A percentile compares a stretch with the other conserved stretches of the same genome.
phyloP scores from a whole-genome alignment of 2,113 vertebrate genomes.

The Nibea coibor region DNA sequence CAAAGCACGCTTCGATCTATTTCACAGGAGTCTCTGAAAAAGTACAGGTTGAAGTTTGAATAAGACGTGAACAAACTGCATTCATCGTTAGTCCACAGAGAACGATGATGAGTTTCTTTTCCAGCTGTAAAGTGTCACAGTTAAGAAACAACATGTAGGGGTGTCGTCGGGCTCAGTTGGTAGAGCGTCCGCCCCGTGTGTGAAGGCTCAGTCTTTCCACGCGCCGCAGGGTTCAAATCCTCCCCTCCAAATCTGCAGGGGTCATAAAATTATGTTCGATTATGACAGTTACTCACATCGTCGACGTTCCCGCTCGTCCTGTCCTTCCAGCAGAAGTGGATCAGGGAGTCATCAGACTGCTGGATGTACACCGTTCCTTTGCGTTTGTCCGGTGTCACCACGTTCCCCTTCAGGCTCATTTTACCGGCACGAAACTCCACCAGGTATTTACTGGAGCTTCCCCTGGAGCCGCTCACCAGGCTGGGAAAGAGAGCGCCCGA shows the following conservation, averaged over 20 bases:
- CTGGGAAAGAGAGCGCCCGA: constrained; percentile 96
- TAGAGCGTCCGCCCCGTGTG: too few species aligned
- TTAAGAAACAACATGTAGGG: too few species aligned
- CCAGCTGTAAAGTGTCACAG: too few species aligned
- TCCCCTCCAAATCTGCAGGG: too few species aligned
- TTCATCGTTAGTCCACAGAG: too few species aligned
- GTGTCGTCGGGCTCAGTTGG: too few species aligned
- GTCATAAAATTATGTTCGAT: neutral
- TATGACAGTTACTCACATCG: constrained; percentile 85
- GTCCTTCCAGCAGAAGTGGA: constrained; percentile 99
- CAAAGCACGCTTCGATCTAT: neutral
- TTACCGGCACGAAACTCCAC: constrained; percentile 98
- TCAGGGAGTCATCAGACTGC: constrained; percentile 96
- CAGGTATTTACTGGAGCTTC: constrained; percentile 94
- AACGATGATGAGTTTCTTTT: too few species aligned
- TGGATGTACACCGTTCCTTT: constrained; percentile 96
- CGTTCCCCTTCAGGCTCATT: constrained; percentile 94
- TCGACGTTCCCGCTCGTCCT: constrained; percentile 92
- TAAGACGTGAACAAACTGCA: too few species aligned
- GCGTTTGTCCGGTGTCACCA: constrained; percentile 95
- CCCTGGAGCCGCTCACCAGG: constrained; percentile 93
- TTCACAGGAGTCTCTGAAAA: neutral
- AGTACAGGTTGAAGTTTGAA: neutral
- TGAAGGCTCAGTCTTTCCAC: too few species aligned
- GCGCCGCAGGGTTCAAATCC: too few species aligned